Percentiles rank a stretch among this genome's conserved stretches.
These are phyloP conservation scores for Pomatostomus ruficeps DNA, from an alignment of 2,113 vertebrate genomes.

Conservation along the genomic window DNA sequence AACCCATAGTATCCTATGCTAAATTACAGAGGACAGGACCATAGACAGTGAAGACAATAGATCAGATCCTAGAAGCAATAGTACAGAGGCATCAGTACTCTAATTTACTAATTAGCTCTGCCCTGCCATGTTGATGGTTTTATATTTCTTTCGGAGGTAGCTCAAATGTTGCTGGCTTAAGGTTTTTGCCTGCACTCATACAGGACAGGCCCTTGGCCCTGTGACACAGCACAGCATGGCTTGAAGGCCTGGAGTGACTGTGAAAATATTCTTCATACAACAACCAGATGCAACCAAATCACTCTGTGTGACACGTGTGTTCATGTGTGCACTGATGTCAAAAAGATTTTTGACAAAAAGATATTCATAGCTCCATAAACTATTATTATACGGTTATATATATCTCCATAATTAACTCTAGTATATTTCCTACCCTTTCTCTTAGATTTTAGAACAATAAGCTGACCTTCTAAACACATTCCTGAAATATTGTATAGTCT, in stretches of 20 bases:
- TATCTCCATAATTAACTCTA: neutral
- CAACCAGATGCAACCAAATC: neutral
- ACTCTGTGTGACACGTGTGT: fast-evolving
- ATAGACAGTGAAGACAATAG: neutral
- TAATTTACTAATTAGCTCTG: neutral
- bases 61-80: neutral
- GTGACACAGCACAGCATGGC: neutral
- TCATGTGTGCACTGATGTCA: neutral
- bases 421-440: neutral
- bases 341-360: neutral
- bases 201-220: neutral
- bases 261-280: neutral
- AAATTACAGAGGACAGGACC: neutral
- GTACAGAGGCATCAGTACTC: neutral
- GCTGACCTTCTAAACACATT: neutral
- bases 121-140: neutral
- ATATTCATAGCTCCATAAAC: neutral
- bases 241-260: neutral
- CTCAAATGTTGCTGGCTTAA: neutral
- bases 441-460: neutral
- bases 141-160: neutral
- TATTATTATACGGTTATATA: neutral
- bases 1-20: fast-evolving
- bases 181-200: neutral
- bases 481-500: neutral